Conservation (phyloP, 2,113 vertebrate species). For the Melanocharis versteri region DNA sequence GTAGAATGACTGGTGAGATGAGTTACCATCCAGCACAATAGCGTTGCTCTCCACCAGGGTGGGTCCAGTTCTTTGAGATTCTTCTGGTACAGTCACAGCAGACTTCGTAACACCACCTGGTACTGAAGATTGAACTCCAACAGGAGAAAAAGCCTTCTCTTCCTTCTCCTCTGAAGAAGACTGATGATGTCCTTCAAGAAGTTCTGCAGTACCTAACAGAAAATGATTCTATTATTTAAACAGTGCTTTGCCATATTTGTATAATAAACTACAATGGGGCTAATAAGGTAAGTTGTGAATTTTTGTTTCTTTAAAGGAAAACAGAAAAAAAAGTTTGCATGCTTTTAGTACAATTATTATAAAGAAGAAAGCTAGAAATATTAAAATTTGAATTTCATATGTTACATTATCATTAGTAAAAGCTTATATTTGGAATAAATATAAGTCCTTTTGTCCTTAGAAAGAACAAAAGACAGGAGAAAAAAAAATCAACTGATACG, state of each 20-base stretch:
- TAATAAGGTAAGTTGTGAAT: background rate
- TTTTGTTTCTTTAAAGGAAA: background rate
- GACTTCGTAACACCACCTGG: background rate
- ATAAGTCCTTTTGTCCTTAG: background rate
- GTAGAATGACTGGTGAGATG: background rate
- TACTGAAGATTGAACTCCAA: background rate
- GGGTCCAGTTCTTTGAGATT: background rate
- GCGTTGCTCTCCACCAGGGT: background rate
- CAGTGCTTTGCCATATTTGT: background rate
- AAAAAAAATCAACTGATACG: background rate
- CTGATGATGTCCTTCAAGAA: constrained; percentile 15
- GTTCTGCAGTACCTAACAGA: constrained; percentile 41
- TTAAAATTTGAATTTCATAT: background rate
- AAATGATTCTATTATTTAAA: background rate
- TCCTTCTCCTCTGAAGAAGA: constrained; percentile 23
- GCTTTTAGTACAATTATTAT: background rate
- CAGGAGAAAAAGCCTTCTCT: background rate
- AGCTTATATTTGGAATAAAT: background rate
- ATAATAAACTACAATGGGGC: background rate
- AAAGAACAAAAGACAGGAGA: background rate
- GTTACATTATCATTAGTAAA: background rate
- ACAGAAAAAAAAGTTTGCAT: background rate
- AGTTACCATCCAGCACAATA: constrained; percentile 37
- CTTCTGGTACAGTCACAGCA: background rate
- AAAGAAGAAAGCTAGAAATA: background rate